Conservation (phyloP, 2,113 vertebrate species). For the Mastomys natalensis region DNA sequence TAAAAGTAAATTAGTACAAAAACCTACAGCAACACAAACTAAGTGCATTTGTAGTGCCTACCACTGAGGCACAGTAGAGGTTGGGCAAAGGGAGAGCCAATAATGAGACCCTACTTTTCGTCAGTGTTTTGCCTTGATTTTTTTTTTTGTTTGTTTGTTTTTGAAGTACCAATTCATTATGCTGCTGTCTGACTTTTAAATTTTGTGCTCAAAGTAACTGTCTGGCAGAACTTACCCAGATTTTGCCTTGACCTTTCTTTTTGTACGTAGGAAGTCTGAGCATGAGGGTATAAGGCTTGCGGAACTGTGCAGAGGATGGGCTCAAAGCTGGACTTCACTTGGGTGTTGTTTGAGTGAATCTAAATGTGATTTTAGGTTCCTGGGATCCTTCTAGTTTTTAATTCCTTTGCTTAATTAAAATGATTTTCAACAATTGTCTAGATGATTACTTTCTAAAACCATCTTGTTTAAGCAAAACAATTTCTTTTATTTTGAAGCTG, state of each 20-base stretch:
- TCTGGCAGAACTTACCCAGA: neutral
- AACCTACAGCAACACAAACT: neutral
- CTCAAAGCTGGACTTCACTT: slow-evolving; percentile 44
- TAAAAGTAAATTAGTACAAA: neutral
- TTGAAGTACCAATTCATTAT: neutral
- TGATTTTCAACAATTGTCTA: slow-evolving; percentile 48
- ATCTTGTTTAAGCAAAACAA: slow-evolving; percentile 31
- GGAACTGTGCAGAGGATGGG: slow-evolving; percentile 24
- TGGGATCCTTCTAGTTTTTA: slow-evolving; percentile 26
- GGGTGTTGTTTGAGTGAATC: slow-evolving; percentile 31
- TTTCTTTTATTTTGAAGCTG: slow-evolving; percentile 46
- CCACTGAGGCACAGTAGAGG: neutral
- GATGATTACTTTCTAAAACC: neutral
- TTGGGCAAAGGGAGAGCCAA: neutral
- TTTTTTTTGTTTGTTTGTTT: neutral
- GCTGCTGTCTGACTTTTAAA: slow-evolving; percentile 18
- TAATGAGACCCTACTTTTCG: neutral
- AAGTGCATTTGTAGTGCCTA: neutral
- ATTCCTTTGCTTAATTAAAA: slow-evolving; percentile 62
- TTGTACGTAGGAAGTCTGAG: neutral
- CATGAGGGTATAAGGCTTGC: neutral
- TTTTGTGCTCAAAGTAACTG: neutral
- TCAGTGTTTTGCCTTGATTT: slow-evolving; percentile 11
- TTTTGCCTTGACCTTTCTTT: neutral
- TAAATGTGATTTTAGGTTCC: slow-evolving; percentile 39